Percentiles rank a stretch among this genome's conserved stretches.
Conservation (phyloP, 2,113 vertebrate genomes). For the Odobenus rosmarus region DNA sequence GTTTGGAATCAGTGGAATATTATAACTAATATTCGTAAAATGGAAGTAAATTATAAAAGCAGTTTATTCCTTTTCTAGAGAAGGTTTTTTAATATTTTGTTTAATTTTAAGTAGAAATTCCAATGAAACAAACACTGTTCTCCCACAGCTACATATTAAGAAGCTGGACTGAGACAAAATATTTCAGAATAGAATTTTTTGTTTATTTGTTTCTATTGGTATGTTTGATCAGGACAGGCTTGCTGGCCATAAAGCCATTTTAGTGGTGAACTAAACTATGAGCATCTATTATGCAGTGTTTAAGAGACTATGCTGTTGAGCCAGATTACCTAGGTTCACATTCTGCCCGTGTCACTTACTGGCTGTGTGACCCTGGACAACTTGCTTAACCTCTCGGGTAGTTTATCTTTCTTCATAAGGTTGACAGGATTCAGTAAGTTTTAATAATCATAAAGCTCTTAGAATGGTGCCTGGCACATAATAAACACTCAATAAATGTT, state of each 20-base stretch:
- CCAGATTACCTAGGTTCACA: background rate
- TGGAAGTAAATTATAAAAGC: constrained; percentile 28
- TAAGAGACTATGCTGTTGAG: background rate
- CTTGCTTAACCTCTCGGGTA: background rate
- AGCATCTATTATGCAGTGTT: background rate
- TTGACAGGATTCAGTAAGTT: background rate
- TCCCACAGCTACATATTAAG: background rate
- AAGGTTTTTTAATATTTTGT: background rate
- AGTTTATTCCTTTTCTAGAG: background rate
- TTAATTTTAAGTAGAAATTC: background rate
- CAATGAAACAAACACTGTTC: background rate
- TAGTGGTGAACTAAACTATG: background rate
- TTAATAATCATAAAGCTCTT: constrained; percentile 7
- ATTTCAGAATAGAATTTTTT: background rate
- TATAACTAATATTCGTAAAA: constrained; percentile 20
- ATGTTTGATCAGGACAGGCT: background rate
- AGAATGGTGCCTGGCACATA: background rate
- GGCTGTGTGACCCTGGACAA: background rate
- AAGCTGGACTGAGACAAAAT: background rate
- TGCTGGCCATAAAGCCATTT: background rate
- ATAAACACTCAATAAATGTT: background rate
- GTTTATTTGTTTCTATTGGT: background rate
- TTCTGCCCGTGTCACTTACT: background rate
- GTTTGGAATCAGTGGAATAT: background rate
- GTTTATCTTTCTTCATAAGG: background rate